A percentile compares a stretch with the other conserved stretches of the same genome.
These are phyloP conservation scores for Zeuzera pyrina DNA, from an alignment of 2,888 invertebrate genomes.

Conservation along the genomic window DNA sequence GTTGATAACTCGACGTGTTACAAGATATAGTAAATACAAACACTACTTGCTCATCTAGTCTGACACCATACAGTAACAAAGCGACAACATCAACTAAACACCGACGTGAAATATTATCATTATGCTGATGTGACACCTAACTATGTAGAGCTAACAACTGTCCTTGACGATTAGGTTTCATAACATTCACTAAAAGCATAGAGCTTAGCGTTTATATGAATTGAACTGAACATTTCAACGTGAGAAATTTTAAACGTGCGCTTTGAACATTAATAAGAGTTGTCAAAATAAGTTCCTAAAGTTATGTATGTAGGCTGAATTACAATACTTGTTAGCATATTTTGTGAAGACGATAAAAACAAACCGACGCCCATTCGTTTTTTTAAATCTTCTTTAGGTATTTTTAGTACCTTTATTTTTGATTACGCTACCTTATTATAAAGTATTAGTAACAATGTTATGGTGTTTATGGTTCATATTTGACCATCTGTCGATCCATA, in stretches of 20 bases:
- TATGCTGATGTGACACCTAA: slow-evolving; percentile 33
- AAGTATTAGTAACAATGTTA: slow-evolving; percentile 11
- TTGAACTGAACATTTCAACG: slow-evolving; percentile 17
- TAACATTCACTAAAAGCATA: slow-evolving; percentile 39
- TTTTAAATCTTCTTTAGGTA: no score
- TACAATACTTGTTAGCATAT: no score
- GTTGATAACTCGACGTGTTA: no score
- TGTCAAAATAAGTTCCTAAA: no score
- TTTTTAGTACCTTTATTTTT: slow-evolving; percentile 9
- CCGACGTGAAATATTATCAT: slow-evolving; percentile 27
- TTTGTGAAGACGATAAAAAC: no score
- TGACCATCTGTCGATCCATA: slow-evolving; percentile 10
- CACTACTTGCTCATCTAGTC: slow-evolving; percentile 49
- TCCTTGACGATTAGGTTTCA: slow-evolving; percentile 14
- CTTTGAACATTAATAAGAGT: no score
- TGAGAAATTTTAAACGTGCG: no score
- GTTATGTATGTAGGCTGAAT: no score
- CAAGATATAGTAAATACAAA: slow-evolving; percentile 26
- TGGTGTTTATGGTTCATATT: slow-evolving; percentile 14
- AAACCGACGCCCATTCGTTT: no score
- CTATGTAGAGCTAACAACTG: slow-evolving; percentile 25
- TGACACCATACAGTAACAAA: slow-evolving; percentile 48
- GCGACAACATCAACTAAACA: slow-evolving; percentile 70
- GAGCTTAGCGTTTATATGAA: slow-evolving; percentile 23
- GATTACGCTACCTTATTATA: slow-evolving; percentile 15